Evolutionary conservation across 2,888 invertebrate genomes (phyloP).

Genomic region (Cataglyphis albicans): DNA sequence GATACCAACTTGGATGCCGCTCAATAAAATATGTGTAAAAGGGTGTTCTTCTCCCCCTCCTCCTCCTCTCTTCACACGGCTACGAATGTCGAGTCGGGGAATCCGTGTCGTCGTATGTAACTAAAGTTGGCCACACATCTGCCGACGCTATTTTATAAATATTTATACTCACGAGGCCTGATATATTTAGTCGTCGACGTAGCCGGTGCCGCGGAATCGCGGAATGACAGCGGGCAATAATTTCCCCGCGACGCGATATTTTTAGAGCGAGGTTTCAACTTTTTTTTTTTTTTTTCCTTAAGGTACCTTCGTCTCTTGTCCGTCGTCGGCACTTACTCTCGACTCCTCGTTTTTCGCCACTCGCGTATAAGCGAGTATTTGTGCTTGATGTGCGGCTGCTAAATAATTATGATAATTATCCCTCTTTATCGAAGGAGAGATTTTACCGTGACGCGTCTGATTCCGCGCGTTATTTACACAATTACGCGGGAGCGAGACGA

Average conservation of each 20-base stretch:
- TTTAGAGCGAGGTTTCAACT: constrained; percentile 69
- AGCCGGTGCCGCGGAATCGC: constrained; percentile 61
- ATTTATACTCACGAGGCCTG: constrained; percentile 77
- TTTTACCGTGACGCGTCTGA: constrained; percentile 20
- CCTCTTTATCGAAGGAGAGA: constrained; percentile 12
- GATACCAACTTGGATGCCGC: constrained; percentile 5
- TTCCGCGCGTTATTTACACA: constrained; percentile 30
- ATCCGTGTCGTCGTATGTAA: constrained; percentile 31
- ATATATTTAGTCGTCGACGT: constrained; percentile 78
- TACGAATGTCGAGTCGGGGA: constrained; percentile 25
- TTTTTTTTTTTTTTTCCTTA: constrained; percentile 63
- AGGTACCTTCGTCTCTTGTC: constrained; percentile 8
- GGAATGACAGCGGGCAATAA: constrained; percentile 68
- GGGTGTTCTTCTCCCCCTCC: background rate
- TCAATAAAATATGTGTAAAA: constrained; percentile 44
- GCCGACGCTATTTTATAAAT: constrained; percentile 82
- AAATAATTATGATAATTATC: constrained; percentile 66
- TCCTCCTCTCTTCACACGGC: constrained; percentile 6
- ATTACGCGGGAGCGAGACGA: constrained; percentile 19
- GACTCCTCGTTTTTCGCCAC: constrained; percentile 30
- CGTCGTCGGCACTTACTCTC: constrained; percentile 41
- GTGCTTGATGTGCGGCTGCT: constrained; percentile 50
- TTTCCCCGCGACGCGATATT: constrained; percentile 70
- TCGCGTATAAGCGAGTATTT: constrained; percentile 24
- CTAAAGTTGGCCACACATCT: constrained; percentile 72